Conservation (phyloP, 1,140 invertebrate species). For the Magallana ariakensis region DNA sequence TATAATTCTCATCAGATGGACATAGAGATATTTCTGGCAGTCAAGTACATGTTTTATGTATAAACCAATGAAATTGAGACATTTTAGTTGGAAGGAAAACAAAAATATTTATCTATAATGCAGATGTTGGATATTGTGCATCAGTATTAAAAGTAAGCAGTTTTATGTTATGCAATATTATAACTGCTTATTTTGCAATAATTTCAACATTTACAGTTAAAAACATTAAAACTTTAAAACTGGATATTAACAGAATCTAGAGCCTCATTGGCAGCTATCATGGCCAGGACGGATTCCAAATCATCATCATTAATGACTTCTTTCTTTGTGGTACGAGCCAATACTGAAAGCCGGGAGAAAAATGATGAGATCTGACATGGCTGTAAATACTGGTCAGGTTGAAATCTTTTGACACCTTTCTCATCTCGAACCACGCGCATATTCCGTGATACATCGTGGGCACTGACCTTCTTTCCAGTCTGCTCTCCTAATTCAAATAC, state of each 20-base stretch:
- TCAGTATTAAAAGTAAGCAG: too few species aligned
- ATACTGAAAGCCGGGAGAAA: slow-evolving; percentile 19
- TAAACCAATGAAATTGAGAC: too few species aligned
- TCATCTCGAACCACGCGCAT: slow-evolving; percentile 32
- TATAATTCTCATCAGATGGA: too few species aligned
- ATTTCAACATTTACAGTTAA: too few species aligned
- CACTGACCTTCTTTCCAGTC: slow-evolving; percentile 21
- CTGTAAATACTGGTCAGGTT: background rate
- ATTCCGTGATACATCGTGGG: slow-evolving; percentile 13
- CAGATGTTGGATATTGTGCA: too few species aligned
- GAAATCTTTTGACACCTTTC: slow-evolving; percentile 25
- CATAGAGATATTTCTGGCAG: too few species aligned
- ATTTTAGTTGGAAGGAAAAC: too few species aligned
- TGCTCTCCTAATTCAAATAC: slow-evolving; percentile 41
- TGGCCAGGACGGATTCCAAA: background rate
- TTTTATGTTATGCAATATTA: too few species aligned
- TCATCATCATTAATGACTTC: slow-evolving; percentile 22
- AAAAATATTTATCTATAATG: too few species aligned
- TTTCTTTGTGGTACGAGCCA: background rate
- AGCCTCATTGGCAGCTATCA: background rate
- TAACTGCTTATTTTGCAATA: too few species aligned
- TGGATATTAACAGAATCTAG: background rate
- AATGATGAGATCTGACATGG: slow-evolving; percentile 35
- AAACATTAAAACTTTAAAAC: too few species aligned
- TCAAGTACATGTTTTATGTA: too few species aligned